These are phyloP conservation scores for Penaeus japonicus DNA, from an alignment of 1,140 invertebrate species.

Conservation along the genomic window DNA sequence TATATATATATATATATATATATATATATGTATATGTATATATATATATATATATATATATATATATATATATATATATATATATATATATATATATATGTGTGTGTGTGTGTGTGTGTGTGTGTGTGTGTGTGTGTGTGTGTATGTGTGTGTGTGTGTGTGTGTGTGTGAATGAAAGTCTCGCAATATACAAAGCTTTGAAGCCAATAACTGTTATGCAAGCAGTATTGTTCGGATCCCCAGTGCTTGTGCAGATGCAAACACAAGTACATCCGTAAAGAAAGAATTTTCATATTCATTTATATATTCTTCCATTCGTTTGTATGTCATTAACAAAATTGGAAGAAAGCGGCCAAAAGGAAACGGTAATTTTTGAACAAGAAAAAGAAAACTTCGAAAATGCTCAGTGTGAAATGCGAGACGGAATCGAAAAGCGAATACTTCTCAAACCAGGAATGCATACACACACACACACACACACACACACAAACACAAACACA, in stretches of 20 bases:
- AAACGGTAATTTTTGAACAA: neutral
- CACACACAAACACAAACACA: neutral
- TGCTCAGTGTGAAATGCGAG: too few relatives aligned
- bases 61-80: neutral
- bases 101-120: neutral
- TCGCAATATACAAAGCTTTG: neutral
- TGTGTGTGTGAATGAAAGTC: neutral
- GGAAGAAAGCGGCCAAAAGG: neutral
- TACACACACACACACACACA: neutral
- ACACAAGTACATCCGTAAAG: too few relatives aligned
- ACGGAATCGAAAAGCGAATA: too few relatives aligned
- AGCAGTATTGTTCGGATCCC: too few relatives aligned
- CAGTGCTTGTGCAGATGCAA: too few relatives aligned
- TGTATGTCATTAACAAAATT: neutral
- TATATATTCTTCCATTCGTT: neutral
- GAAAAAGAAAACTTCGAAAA: too few relatives aligned
- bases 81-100: neutral
- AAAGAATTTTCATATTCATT: too few relatives aligned
- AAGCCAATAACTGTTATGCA: too few relatives aligned
- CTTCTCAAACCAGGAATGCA: neutral
- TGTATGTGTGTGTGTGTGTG: neutral
- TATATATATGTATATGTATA: neutral
- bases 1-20: neutral
- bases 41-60: neutral
- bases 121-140: neutral